phyloP scores from a whole-genome alignment of 53 echinoderm and acorn worm species.

The Antedon mediterranea region DNA sequence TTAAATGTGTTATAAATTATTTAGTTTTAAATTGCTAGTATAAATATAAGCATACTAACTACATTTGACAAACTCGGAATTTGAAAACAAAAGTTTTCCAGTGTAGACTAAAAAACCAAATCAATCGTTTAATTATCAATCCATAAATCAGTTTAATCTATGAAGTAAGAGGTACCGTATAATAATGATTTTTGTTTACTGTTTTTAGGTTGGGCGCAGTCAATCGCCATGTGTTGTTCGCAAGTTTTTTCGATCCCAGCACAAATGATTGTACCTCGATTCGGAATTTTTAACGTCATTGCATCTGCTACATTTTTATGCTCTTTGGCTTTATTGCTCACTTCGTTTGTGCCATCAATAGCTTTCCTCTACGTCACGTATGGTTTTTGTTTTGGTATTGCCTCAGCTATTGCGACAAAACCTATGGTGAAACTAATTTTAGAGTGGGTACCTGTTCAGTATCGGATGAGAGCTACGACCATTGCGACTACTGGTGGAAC shows the following conservation, averaged over 20 bases:
- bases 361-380: neutral
- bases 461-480: neutral
- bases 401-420: neutral
- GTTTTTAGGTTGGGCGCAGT: neutral
- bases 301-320: neutral
- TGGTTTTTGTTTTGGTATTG: neutral
- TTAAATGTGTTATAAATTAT: too few relatives aligned
- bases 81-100: too few relatives aligned
- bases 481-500: neutral
- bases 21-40: too few relatives aligned
- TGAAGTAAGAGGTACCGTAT: too few relatives aligned
- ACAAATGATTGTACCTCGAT: neutral
- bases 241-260: neutral
- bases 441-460: neutral
- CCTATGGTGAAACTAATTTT: neutral
- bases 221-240: neutral
- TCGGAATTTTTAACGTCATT: neutral
- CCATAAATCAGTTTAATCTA: too few relatives aligned
- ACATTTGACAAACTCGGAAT: too few relatives aligned
- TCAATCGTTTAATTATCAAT: too few relatives aligned
- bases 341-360: neutral
- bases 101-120: too few relatives aligned
- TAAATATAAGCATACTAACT: too few relatives aligned
- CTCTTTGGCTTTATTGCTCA: neutral
- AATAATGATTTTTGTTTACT: neutral